Evolutionary conservation across 2,797 vertebrate species (phyloP), one percentile per base, ranked within the genome.

Genomic region (Platalea minor): DNA sequence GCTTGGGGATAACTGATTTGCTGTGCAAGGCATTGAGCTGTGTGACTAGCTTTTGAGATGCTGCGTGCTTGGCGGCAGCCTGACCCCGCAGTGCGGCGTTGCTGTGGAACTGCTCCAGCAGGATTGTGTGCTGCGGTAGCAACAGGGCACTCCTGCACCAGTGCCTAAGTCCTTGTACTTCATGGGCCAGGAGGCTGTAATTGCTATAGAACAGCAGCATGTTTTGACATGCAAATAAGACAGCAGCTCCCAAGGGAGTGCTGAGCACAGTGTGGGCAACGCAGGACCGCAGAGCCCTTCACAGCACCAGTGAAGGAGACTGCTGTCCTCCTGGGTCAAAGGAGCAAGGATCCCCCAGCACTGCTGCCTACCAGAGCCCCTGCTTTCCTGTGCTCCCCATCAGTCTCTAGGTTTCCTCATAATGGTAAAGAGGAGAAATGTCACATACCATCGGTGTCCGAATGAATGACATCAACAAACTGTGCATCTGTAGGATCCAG

Each of bases 381-480:
- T 0, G 1, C 39, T 51, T 15, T 35, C 63, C 59, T 6, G 1
- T 11, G 57, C 39, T 81, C 28, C 60, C 53, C 3, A 4, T 8
- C 10, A 4, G n/a, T 6, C 31, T 20, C 37, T 26, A 5, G 13
- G 33, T 31, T 45, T 51, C 51, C 5, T 13, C 8, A 19, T 7
- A 2, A 3, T 10, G 73, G 35, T 6, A 11, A 33, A 53, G 79
- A n/a, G 81, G 13, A 10, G 61, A 51, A 35, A 5, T 6, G 69
- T 10, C 45, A 31, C 75, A 75, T 98, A 99, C 99, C 98, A 79
- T 99, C 95, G 41, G 98, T 98, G 97, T 99, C 99, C 1, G 99
- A 99, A 97, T 99, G 99, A 53, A 99, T 98, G 17, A 99, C 98
- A 64, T 99, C 99, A n/a, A 99, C 99, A 90, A 99, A 99, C 97